Evolutionary conservation across 2,113 vertebrate genomes (phyloP).

Genomic region (Monarcha castaneiventris): DNA sequence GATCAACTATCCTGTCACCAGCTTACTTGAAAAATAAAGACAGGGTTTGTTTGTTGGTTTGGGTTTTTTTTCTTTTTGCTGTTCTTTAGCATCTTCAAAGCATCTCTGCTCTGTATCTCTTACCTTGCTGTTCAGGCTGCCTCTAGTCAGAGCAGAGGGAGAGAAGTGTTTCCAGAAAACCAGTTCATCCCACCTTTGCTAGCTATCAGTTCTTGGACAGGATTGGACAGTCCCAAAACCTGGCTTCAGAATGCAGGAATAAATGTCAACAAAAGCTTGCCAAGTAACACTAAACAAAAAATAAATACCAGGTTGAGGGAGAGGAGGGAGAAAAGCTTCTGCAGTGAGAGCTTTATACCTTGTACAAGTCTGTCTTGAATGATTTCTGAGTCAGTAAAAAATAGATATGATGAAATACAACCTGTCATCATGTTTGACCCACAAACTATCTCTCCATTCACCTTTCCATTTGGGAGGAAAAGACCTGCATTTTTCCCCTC

Average conservation of each 20-base stretch:
- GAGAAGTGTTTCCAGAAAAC: not conserved
- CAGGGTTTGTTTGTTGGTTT: not conserved
- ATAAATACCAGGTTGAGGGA: not conserved
- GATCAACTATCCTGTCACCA: not conserved
- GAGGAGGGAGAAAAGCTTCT: not conserved
- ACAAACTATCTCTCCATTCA: not conserved
- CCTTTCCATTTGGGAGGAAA: not conserved
- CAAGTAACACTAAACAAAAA: not conserved
- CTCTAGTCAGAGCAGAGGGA: not conserved
- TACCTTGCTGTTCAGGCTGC: not conserved
- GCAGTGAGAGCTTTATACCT: not conserved
- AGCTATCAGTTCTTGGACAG: not conserved
- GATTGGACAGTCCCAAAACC: not conserved
- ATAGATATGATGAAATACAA: not conserved
- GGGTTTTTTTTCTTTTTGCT: not conserved
- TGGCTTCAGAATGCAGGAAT: not conserved
- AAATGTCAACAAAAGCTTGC: not conserved
- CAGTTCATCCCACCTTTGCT: not conserved
- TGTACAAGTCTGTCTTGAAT: not conserved
- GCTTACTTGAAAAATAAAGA: not conserved
- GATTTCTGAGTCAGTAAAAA: not conserved
- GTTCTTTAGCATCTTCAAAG: not conserved
- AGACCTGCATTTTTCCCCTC: not conserved
- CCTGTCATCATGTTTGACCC: not conserved
- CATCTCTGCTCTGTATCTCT: not conserved